These are phyloP conservation scores for Perca flavescens DNA, from an alignment of 2,113 vertebrate species.

Conservation along the genomic window DNA sequence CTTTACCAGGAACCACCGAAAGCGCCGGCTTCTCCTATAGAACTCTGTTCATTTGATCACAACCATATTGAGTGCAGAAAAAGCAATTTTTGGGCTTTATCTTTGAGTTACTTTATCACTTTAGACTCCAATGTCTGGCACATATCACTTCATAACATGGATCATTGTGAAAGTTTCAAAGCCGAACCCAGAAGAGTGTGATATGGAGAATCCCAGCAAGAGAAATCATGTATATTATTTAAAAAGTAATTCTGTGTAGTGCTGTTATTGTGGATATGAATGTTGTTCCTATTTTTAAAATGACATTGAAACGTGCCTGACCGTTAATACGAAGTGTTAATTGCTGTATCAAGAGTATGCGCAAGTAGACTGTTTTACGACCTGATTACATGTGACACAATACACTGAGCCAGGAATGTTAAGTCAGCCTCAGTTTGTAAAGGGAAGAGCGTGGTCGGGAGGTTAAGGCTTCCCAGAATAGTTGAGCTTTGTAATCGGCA, in stretches of 20 bases:
- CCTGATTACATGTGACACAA: constrained; percentile 60
- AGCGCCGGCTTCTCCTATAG: constrained; percentile 33
- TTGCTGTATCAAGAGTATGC: constrained; percentile 26
- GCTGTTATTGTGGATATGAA: background rate
- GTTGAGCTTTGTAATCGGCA: constrained; percentile 61
- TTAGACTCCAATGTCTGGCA: constrained; percentile 16
- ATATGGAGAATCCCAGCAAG: background rate
- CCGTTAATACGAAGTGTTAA: constrained; percentile 42
- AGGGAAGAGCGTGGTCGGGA: constrained; percentile 22
- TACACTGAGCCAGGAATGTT: constrained; percentile 61
- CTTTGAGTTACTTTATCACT: constrained; percentile 20
- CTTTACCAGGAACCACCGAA: constrained; percentile 50
- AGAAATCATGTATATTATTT: constrained; percentile 7
- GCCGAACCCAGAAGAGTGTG: background rate
- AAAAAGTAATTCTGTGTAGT: background rate
- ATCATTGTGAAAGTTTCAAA: constrained; percentile 12
- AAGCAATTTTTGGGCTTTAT: constrained; percentile 35
- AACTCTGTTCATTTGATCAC: constrained; percentile 45
- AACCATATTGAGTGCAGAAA: constrained; percentile 42
- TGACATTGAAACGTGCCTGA: background rate
- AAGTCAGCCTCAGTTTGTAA: constrained; percentile 49
- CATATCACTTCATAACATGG: background rate
- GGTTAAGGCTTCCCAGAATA: constrained; percentile 68
- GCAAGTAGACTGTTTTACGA: constrained; percentile 53
- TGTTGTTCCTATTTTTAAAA: constrained; percentile 4